These are phyloP conservation scores for Trichopoda pennipes DNA, from an alignment of 2,888 invertebrate species.

Conservation along the genomic window DNA sequence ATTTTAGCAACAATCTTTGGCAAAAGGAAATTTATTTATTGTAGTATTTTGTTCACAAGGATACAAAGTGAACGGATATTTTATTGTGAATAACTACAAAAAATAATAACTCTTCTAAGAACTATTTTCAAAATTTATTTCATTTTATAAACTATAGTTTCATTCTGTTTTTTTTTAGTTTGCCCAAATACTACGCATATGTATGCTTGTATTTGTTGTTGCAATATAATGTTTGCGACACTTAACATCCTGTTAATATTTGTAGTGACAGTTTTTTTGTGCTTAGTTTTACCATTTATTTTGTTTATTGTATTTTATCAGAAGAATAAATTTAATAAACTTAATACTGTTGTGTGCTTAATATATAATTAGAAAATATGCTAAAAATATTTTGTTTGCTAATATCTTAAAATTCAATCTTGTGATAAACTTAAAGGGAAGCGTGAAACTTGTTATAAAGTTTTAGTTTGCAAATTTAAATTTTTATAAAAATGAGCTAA, in stretches of 20 bases:
- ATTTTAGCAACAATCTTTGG: slow-evolving; percentile 45
- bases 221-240: slow-evolving; percentile 49
- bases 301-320: neutral
- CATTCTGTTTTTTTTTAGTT: neutral
- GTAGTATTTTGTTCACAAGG: slow-evolving; percentile 7
- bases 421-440: neutral
- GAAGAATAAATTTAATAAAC: slow-evolving; percentile 41
- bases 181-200: neutral
- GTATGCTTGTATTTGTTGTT: slow-evolving; percentile 15
- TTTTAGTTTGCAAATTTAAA: too few relatives aligned
- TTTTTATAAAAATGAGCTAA: too few relatives aligned
- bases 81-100: slow-evolving; percentile 25
- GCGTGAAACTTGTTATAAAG: too few relatives aligned
- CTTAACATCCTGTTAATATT: slow-evolving; percentile 60
- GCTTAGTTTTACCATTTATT: neutral
- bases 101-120: slow-evolving; percentile 2
- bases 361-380: slow-evolving; percentile 34
- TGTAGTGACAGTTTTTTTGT: slow-evolving; percentile 45
- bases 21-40: slow-evolving; percentile 64
- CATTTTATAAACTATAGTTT: slow-evolving; percentile 5
- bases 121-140: slow-evolving; percentile 22
- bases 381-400: slow-evolving; percentile 15
- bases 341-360: slow-evolving; percentile 16
- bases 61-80: slow-evolving; percentile 49
- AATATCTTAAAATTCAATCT: neutral